These are phyloP conservation scores for Clamator glandarius DNA, from an alignment of 2,797 vertebrate genomes.

Conservation along the genomic window DNA sequence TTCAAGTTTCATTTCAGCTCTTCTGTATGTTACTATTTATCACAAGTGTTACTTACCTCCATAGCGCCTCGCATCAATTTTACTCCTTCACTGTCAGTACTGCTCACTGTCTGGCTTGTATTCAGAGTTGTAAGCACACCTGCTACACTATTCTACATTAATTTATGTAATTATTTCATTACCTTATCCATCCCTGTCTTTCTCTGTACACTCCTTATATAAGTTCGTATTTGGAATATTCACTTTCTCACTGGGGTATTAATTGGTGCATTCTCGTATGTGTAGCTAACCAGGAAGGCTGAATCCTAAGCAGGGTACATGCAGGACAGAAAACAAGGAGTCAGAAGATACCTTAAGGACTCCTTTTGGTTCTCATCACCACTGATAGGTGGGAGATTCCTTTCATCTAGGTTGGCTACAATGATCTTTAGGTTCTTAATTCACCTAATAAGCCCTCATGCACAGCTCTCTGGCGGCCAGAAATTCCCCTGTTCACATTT, in stretches of 20 bases:
- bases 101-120: not conserved
- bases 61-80: not conserved
- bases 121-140: not conserved
- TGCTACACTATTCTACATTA: not conserved
- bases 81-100: not conserved
- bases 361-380: not conserved
- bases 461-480: not conserved
- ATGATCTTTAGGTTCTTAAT: not conserved
- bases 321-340: not conserved
- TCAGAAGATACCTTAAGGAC: not conserved
- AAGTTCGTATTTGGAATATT: not conserved
- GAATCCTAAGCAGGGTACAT: not conserved
- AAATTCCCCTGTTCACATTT: not conserved
- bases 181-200: not conserved
- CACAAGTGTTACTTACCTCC: not conserved
- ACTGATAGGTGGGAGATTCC: not conserved
- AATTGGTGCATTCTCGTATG: not conserved
- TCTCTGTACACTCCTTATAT: not conserved
- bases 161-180: not conserved
- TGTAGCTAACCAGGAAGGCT: not conserved
- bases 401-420: not conserved
- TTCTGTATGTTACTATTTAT: not conserved
- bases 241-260: not conserved
- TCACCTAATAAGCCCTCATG: not conserved
- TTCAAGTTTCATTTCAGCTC: not conserved